Evolutionary conservation across 2,113 vertebrate genomes (phyloP).

Genomic region (Gasterosteus nipponicus): DNA sequence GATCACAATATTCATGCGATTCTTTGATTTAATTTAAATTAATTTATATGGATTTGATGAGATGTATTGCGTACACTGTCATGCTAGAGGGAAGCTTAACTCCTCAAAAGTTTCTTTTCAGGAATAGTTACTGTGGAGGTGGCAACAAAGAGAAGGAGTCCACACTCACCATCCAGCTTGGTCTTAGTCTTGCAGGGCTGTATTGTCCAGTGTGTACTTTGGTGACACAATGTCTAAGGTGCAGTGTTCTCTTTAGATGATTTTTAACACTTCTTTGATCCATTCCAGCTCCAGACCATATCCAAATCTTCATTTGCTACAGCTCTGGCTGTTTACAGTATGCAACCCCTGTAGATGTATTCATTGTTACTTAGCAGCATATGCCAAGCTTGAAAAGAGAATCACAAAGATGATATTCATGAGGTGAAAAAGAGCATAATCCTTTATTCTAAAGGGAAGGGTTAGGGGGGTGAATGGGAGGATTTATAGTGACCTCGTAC

Average conservation of each 20-base stretch:
- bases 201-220: conserved; percentile 32
- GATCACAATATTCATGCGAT: conserved; percentile 4
- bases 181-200: conserved; percentile 6
- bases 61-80: conserved; percentile 12
- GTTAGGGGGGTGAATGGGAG: background rate
- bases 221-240: conserved; percentile 34
- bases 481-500: conserved; percentile 11
- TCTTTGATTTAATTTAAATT: background rate
- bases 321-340: conserved; percentile 40
- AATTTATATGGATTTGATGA: conserved; percentile 12
- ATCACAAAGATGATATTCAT: conserved; percentile 36
- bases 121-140: conserved; percentile 18
- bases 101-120: conserved; percentile 21
- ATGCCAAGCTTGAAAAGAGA: conserved; percentile 32
- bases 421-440: conserved; percentile 35
- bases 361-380: conserved; percentile 35
- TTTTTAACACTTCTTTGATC: conserved; percentile 55
- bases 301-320: conserved; percentile 41
- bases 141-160: conserved; percentile 16
- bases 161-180: conserved; percentile 13
- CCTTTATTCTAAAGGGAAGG: conserved; percentile 4
- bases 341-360: conserved; percentile 25
- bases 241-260: conserved; percentile 37
- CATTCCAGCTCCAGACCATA: conserved; percentile 43
- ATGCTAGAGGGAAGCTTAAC: conserved; percentile 22